Conservation (phyloP, 2,797 vertebrate genomes). For the Brachymystax lenok region DNA sequence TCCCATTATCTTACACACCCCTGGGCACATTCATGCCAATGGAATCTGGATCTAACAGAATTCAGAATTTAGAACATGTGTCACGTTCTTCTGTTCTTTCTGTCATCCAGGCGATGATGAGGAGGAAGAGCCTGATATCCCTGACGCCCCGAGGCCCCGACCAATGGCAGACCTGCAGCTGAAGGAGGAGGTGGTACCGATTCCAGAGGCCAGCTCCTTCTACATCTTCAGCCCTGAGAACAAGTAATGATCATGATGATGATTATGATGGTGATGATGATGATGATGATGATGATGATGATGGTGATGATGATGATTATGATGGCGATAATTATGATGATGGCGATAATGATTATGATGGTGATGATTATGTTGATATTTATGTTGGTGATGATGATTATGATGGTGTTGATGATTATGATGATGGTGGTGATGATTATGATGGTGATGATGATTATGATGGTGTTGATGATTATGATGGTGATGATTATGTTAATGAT, state of each 20-base stretch:
- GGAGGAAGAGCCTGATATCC: conserved; percentile 93
- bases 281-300: too few species aligned
- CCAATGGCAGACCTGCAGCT: conserved; percentile 92
- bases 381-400: too few species aligned
- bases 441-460: too few species aligned
- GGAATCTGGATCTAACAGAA: not conserved
- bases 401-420: too few species aligned
- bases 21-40: not conserved
- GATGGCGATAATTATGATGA: too few species aligned
- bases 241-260: conserved; percentile 76
- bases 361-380: too few species aligned
- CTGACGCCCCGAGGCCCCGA: conserved; percentile 87
- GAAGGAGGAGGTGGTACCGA: conserved; percentile 92
- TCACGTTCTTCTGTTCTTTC: not conserved
- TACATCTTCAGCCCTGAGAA: conserved; percentile 95
- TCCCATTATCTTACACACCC: not conserved
- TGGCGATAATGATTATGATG: too few species aligned
- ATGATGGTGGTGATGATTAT: too few species aligned
- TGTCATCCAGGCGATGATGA: conserved; percentile 87
- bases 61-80: not conserved
- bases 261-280: not conserved
- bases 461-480: too few species aligned
- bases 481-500: accelerated
- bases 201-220: conserved; percentile 93
- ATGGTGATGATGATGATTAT: too few species aligned